Evolutionary conservation across 2,888 invertebrate species (phyloP), one percentile per base, ranked within the genome.

Genomic region (Netelia fuscicornis): DNA sequence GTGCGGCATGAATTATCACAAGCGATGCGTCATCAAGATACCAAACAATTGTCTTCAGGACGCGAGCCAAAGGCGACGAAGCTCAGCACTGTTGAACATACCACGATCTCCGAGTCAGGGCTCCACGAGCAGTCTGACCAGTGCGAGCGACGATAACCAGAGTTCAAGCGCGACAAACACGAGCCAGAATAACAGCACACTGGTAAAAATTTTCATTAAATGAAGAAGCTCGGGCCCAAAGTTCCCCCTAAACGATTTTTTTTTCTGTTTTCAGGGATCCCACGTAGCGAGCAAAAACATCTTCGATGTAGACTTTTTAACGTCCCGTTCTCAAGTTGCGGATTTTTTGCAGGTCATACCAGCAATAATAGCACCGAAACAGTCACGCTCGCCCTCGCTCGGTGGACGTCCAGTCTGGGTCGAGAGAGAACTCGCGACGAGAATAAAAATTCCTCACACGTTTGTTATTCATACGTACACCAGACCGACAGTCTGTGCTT

Each of bases 1-100:
- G 89, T 99, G 99, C 95, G 98, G 98, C 13, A 96, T 98, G 92
- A 99, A 99, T 95, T 99, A 98, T 95, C 99, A 99, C 95, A 99
- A 99, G 94, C 96, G 99, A 71, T 99, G 98, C 94, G 97, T 97
- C 67, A 98, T 98, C 87, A 99, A 99, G 95, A 98, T 99, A 87
- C 99, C 99, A 70, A 99, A 99, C 93, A 99, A 99, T 95, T 99
- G 99, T 95, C 96, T 96, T 79, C 96, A 96, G 88, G 93, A 94
- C 80, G 84, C 86, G 30, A 91, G 89, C 82, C 92, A 92, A 72
- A 90, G 93, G 74, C 87, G 93, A 83, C 90, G 92, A 44, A 93
- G 93, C 83, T 94, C 93, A 44, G 91, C 93, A 48, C 88, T 93
- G 85, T 87, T 93, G 83, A 92, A 92, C 84, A 91, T 94, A 23